Base-by-base conservation (phyloP, 1,140 invertebrate genomes). In the Solen grandis region DNA sequence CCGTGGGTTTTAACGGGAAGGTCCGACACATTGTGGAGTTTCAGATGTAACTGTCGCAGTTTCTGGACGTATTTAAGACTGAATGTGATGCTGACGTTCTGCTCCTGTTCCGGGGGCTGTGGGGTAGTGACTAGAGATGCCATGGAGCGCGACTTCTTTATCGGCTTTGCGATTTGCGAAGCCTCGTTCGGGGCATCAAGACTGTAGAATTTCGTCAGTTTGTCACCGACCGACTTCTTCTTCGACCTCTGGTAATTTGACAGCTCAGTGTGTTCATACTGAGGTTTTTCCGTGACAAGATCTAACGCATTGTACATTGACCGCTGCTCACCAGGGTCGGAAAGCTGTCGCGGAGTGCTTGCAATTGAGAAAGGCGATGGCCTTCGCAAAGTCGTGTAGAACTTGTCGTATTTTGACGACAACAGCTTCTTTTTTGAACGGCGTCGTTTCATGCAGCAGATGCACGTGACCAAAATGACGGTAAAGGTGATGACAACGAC, bases 51-150 rank as follows among this genome's bases (percentile, higher is more conserved):
- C 25, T 69, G 75, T 22, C 75, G 63, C 19, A 54, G 27, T 29
- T 78, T 78, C 16, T 52, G 52, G 29, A 33, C 50, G 50, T 78
- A 78, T 29, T 78, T 78, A 2, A 78, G 65, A 22, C 63, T 69
- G 50, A 78, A 78, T 31, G 75, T 55, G 31, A 78, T 69, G 0
- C 14, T 35, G 25, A 36, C 16, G 54, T 66, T 60, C 2, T 54
- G 46, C 22, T 78, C 75, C 14, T 78, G 60, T 1, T 38, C 52
- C 22, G 35, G 5, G 13, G 63, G 33, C 2, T 31, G 31, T 27
- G n/a, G 35, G 5, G 63, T 41, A 0, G 50, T 41, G 46, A 65
- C 33, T 14, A 66, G 29, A 5, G 31, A 22, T 2, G 63, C 27
- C 19, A 33, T 66, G 4, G 75, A 78, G 27, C 55, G 65, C 0